Evolutionary conservation across 2,888 invertebrate species (phyloP), one percentile per base, ranked within the genome.

Genomic region (Drosophila affinis): DNA sequence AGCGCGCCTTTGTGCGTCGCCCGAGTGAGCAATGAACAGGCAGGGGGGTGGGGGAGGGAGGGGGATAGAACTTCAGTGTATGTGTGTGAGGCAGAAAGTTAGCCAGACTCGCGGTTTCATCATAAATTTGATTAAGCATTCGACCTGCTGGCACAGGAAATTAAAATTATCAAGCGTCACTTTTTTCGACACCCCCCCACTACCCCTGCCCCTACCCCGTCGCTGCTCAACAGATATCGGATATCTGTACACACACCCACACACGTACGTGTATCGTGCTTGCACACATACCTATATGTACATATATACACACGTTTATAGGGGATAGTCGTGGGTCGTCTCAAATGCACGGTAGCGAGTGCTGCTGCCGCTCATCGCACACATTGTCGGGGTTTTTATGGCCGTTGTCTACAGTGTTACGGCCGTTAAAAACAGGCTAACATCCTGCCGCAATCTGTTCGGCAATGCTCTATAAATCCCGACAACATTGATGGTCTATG

Each of bases 1-100:
- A 75, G 75, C 75, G 65, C 59, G 56, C 67, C 60, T 87, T 82
- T 84, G 85, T 82, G 82, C 82, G 82, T 87, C 85, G 85, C 85
- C 79, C 87, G 75, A 81, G 53, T 84, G 85, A 87, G 62, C 87
- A 82, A 67, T 61, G 77, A 69, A 62, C 68, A 55, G 51, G 54
- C 48, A 67, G 53, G n/a, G 59, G 45, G 55, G 52, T 3, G 44
- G 47, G 32, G 9, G 5, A 1, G 29, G 29, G 29, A 32, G 3
- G 9, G 32, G 32, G 29, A 29, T 5, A 34, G 10, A 17, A 48
- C 58, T 49, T 44, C 2, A 18, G 62, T 17, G 17, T 34, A 10
- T 34, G n/a, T 46, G 14, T n/a, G 49, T 27, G 24, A 21, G 9
- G n/a, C n/a, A 46, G 14, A 2, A 32, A n/a, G 62, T n/a, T 47